These are phyloP conservation scores for Cerceris rybyensis DNA, from an alignment of 2,888 invertebrate species.

Conservation along the genomic window DNA sequence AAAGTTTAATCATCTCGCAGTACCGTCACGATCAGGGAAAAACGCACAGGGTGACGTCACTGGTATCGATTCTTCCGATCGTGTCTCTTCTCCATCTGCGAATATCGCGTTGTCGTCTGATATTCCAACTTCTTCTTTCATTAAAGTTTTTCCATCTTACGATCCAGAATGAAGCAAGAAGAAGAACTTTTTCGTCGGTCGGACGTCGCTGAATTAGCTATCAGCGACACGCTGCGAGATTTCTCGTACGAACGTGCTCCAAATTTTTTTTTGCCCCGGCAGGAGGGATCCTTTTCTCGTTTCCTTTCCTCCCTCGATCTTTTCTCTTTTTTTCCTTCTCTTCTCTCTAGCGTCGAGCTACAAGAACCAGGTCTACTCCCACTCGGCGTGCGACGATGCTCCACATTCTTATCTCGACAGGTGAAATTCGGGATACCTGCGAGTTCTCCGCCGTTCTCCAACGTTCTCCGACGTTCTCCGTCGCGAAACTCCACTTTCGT, in stretches of 20 bases:
- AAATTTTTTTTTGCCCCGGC: constrained; percentile 26
- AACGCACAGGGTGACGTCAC: too few relatives aligned
- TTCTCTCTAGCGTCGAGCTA: background rate
- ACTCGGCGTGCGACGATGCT: constrained; percentile 41
- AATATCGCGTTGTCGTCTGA: too few relatives aligned
- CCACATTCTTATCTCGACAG: constrained; percentile 58
- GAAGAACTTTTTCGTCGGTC: background rate
- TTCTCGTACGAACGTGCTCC: background rate
- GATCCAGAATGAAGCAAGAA: too few relatives aligned
- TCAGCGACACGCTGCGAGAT: background rate
- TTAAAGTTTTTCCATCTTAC: background rate
- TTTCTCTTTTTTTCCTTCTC: background rate
- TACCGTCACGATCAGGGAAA: too few relatives aligned
- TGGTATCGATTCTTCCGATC: too few relatives aligned
- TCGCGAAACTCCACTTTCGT: background rate
- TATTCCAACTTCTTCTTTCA: background rate
- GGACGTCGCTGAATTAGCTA: background rate
- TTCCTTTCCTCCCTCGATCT: background rate
- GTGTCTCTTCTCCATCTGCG: too few relatives aligned
- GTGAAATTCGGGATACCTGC: constrained; percentile 50
- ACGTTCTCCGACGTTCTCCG: background rate
- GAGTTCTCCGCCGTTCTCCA: background rate
- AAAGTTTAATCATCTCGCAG: too few relatives aligned
- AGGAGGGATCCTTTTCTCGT: constrained; percentile 11
- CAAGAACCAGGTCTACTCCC: constrained; percentile 40